Evolutionary conservation across 2,888 invertebrate genomes (phyloP), one percentile per base, ranked within the genome.

Genomic region (Pterostichus madidus): DNA sequence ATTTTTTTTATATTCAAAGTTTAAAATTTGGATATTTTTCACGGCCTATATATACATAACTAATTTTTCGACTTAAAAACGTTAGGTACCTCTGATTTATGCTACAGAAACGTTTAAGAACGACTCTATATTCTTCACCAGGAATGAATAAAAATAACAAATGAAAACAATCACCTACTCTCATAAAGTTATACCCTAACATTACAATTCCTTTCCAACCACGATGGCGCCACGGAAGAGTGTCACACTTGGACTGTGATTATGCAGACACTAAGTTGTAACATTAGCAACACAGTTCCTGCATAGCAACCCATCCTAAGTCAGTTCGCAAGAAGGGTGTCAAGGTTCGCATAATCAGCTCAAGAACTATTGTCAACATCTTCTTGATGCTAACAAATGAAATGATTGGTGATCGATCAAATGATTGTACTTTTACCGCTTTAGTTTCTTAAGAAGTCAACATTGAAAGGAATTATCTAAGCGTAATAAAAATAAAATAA

Each of bases 331-430:
- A 39, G 8, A 71, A 44, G 68, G 24, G 68, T 71, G 68, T 46
- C 68, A 71, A 71, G 68, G 68, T 44, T 71, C 44, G 17, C 44
- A 15, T 71, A 71, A 71, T 71, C 13, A n/a, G 68, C 44, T 15
- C 68, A 71, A 71, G 68, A 71, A 71, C 68, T 71, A 71, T 71
- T 71, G 68, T 71, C 68, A 71, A 71, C 68, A 17, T 15, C 44
- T 17, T 17, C 7, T 39, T 11, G 10, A 71, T 71, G 39, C 15
- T 17, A 39, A 71, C 68, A 13, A 71, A 17, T 71, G 10, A 39
- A 44, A 44, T 15, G n/a, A 71, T 39, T 24, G 39, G 68, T 46
- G 68, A 39, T 46, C 17, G 68, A 64, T 64, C n/a, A 31, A 64
- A 11, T 13, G 64, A 44, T 71, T 71, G 44, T 64, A 17, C 15